A percentile compares a stretch with the other conserved stretches of the same genome.
phyloP scores from a whole-genome alignment of 2,888 invertebrate species.

The Sinohyriopsis cumingii region DNA sequence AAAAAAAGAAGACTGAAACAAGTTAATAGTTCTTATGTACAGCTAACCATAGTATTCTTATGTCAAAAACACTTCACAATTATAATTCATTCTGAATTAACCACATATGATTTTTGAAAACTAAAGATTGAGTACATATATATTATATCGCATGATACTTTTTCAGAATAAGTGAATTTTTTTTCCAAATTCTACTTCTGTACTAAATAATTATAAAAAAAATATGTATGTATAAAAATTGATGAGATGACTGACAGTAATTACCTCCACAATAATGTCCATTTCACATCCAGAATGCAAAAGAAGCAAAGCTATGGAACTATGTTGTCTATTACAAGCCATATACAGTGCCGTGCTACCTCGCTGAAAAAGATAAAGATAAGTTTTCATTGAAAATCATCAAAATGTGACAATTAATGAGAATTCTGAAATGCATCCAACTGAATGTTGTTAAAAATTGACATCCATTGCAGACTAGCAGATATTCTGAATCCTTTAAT shows the following conservation, averaged over 20 bases:
- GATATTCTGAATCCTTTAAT: neutral
- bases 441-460: neutral
- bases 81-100: too few species aligned
- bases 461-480: neutral
- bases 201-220: too few species aligned
- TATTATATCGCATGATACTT: too few species aligned
- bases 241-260: neutral
- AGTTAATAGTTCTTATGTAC: too few species aligned
- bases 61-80: too few species aligned
- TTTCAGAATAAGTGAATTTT: too few species aligned
- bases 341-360: slow-evolving; percentile 78
- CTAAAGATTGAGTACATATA: too few species aligned
- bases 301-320: slow-evolving; percentile 76
- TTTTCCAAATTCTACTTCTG: too few species aligned
- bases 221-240: neutral
- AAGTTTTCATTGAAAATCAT: neutral
- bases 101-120: too few species aligned
- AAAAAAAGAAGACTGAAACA: too few species aligned
- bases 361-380: slow-evolving; percentile 60
- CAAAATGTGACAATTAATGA: slow-evolving; percentile 1
- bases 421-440: neutral
- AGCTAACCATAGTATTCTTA: too few species aligned
- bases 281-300: slow-evolving; percentile 79
- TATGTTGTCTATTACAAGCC: slow-evolving; percentile 76
- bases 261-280: slow-evolving; percentile 76